Evolutionary conservation across 2,888 invertebrate genomes (phyloP).

Genomic region (Listrodromus nycthemerus): DNA sequence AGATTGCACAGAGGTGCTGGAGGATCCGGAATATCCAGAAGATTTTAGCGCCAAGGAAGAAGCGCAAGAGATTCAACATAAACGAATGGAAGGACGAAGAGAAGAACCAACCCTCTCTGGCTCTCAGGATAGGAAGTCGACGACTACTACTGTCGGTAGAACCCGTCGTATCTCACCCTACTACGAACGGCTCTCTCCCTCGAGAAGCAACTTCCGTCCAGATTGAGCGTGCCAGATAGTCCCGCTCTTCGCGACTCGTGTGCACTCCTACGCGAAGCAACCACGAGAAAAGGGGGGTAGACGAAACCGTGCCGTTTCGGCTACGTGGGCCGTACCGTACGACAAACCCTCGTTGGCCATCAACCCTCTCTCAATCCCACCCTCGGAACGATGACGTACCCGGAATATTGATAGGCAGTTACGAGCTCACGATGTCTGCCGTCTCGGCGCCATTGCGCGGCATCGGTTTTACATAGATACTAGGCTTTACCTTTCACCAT

Average conservation of each 20-base stretch:
- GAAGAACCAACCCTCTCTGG: conserved; percentile 20
- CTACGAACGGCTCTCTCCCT: conserved; percentile 30
- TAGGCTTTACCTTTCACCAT: conserved; percentile 31
- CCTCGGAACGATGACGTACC: conserved; percentile 53
- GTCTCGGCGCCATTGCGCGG: conserved; percentile 30
- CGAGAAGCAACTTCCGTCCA: conserved; percentile 66
- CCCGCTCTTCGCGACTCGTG: conserved; percentile 28
- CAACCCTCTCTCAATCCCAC: conserved; percentile 47
- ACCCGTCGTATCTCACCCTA: conserved; percentile 54
- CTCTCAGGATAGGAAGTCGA: conserved; percentile 18
- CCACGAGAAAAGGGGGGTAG: conserved; percentile 1
- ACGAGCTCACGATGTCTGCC: conserved; percentile 53
- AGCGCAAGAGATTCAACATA: conserved; percentile 8
- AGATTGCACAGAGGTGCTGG: conserved; percentile 19
- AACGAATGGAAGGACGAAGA: conserved; percentile 12
- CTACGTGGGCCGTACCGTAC: conserved; percentile 30
- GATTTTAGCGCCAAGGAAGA: conserved; percentile 23
- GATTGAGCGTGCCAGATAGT: conserved; percentile 69
- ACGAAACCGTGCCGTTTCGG: conserved; percentile 31
- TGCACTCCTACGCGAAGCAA: conserved; percentile 22
- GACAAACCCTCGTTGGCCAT: conserved; percentile 37
- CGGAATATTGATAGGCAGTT: conserved; percentile 62
- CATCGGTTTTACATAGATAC: conserved; percentile 57
- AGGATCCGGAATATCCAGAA: conserved; percentile 31
- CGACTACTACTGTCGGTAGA: conserved; percentile 36